Base-by-base conservation (phyloP, 2,797 vertebrate genomes). In the Pipistrellus nathusii region DNA sequence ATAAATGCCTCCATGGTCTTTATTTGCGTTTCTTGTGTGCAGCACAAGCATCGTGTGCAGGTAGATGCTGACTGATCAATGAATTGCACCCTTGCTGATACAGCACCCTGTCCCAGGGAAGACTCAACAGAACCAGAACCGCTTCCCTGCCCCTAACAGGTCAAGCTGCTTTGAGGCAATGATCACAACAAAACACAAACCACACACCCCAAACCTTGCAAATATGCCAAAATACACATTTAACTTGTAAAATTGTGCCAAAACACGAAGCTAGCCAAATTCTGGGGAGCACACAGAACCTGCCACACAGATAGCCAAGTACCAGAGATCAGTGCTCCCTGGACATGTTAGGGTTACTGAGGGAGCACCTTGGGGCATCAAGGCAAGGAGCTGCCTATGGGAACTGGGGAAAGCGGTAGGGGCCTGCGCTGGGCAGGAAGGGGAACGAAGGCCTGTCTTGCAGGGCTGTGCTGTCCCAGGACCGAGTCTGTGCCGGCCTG, bases 171-270 rank as follows among this genome's bases (percentile, higher is more conserved):
- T 77, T 83, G 32, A 72, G 53, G 44, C 51, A 92, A 83, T 66
- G n/a, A 93, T 59, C 41, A 85, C 68, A 93, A 77, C 38, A 87
- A 83, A 66, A n/a, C 7, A 46, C 66, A 82, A 77, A 51, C 48
- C 18, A n/a, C 13, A 88, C 86, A 75, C 32, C 18, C 44, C 77
- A 88, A 27, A 21, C 5, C 41, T 90, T 44, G 51, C 14, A 44
- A 62, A 76, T 68, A 32, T 69, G 59, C 38, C 62, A 15, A 23
- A 93, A 62, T 62, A 62, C 59, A 30, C 5, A 62, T 38, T 69
- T n/a, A 15, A 68, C n/a, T 59, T 80, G 44, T 82, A 35, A 83
- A 73, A 86, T 10, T 20, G 53, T 59, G 46, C 35, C 66, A 20
- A 35, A 46, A 27, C 21, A 30, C 6, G 4, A 32, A 18, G 44